These are phyloP conservation scores for Karalla daura DNA, from an alignment of 2,797 vertebrate species.

Conservation along the genomic window DNA sequence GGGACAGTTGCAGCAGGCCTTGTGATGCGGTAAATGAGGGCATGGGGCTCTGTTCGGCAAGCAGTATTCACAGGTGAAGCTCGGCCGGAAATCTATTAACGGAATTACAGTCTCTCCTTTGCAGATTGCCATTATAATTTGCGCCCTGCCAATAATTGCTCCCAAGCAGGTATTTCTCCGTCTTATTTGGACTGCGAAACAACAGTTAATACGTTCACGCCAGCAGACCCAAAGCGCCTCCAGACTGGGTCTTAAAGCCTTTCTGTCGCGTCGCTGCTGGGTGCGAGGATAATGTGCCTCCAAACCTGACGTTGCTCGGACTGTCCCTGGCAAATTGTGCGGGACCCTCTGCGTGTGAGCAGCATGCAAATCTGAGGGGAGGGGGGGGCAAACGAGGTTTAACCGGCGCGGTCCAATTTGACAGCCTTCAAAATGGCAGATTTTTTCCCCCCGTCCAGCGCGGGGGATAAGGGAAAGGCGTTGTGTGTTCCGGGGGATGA, in stretches of 20 bases:
- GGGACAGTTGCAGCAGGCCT: constrained; percentile 25
- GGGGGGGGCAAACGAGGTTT: constrained; percentile 57
- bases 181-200: constrained; percentile 45
- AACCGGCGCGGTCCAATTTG: constrained; percentile 39
- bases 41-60: constrained; percentile 44
- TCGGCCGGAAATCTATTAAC: constrained; percentile 43
- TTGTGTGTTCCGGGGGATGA: constrained; percentile 3
- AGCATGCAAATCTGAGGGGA: constrained; percentile 57
- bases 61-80: constrained; percentile 41
- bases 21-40: constrained; percentile 49
- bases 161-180: constrained; percentile 53
- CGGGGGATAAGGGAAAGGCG: constrained; percentile 2
- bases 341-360: constrained; percentile 44
- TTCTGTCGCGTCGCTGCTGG: constrained; percentile 43
- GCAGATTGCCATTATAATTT: constrained; percentile 41
- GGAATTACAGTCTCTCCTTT: constrained; percentile 45
- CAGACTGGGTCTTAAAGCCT: constrained; percentile 44
- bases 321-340: constrained; percentile 49
- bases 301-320: constrained; percentile 33
- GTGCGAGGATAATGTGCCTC: constrained; percentile 30
- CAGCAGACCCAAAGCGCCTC: constrained; percentile 25
- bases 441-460: constrained; percentile 12
- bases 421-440: constrained; percentile 19
- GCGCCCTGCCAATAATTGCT: constrained; percentile 43
- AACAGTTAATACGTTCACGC: constrained; percentile 40